phyloP scores from a whole-genome alignment of 2,113 vertebrate genomes.

The Indicator indicator region DNA sequence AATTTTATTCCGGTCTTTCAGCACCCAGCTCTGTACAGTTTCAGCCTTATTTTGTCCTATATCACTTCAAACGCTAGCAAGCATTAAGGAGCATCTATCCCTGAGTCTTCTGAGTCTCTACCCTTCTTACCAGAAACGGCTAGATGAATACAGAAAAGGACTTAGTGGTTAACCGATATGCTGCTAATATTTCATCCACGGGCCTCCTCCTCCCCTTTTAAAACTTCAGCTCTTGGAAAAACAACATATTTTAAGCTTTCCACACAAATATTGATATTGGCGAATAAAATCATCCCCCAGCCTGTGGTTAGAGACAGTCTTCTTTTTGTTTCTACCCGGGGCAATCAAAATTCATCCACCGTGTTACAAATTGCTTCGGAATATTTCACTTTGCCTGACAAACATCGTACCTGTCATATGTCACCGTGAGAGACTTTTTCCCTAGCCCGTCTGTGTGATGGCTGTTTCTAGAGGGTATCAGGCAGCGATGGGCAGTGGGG shows the following conservation, averaged over 20 bases:
- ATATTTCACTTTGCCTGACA: constrained; percentile 33
- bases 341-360: constrained; percentile 54
- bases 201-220: constrained; percentile 14
- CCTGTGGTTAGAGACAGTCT: constrained; percentile 56
- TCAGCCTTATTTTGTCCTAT: constrained; percentile 21
- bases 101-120: background rate
- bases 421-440: background rate
- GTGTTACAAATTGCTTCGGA: constrained; percentile 47
- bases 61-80: background rate
- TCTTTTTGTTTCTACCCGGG: constrained; percentile 62
- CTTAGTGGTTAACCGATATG: constrained; percentile 68
- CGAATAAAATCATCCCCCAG: constrained; percentile 58
- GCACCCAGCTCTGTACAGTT: constrained; percentile 17
- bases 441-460: background rate
- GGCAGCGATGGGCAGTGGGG: background rate
- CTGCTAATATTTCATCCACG: constrained; percentile 67
- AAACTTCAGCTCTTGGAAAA: constrained; percentile 72
- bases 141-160: constrained; percentile 40
- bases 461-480: background rate
- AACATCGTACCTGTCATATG: background rate
- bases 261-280: constrained; percentile 80
- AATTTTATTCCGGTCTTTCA: constrained; percentile 33
- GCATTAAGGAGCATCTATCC: constrained; percentile 22
- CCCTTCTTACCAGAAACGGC: background rate
- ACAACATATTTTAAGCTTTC: constrained; percentile 77